Evolutionary conservation across 2,888 invertebrate genomes (phyloP).

Genomic region (Galerucella calmariensis): DNA sequence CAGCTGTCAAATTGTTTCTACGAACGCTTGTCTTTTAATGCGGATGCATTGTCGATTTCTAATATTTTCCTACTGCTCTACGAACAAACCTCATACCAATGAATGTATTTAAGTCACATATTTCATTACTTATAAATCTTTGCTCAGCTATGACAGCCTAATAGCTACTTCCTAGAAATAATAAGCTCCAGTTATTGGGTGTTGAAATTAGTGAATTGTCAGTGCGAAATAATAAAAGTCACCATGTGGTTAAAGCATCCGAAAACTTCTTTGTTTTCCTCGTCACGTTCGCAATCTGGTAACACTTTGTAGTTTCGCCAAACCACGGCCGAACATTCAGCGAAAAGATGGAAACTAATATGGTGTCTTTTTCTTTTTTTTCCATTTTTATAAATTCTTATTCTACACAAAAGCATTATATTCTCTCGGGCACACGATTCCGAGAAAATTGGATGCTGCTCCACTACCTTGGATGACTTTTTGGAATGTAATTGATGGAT

Average conservation of each 20-base stretch:
- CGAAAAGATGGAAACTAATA: slow-evolving; percentile 50
- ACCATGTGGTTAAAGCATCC: slow-evolving; percentile 47
- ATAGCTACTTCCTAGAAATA: neutral
- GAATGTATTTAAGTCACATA: neutral
- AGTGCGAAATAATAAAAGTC: slow-evolving; percentile 36
- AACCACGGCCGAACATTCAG: slow-evolving; percentile 43
- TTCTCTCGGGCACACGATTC: slow-evolving; percentile 11
- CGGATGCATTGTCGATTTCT: too few species aligned
- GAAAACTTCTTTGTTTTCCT: slow-evolving; percentile 53
- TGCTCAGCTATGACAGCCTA: neutral
- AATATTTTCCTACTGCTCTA: too few species aligned
- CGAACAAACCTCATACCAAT: too few species aligned
- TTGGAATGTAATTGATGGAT: neutral
- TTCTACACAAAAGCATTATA: slow-evolving; percentile 26
- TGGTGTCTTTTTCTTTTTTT: slow-evolving; percentile 36
- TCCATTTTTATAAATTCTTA: slow-evolving; percentile 33
- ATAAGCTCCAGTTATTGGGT: slow-evolving; percentile 22
- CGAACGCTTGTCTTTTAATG: too few species aligned
- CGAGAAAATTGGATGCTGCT: too few species aligned
- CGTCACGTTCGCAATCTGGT: slow-evolving; percentile 60
- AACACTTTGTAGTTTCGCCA: slow-evolving; percentile 57
- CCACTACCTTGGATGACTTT: neutral
- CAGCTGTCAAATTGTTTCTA: too few species aligned
- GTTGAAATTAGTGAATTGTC: slow-evolving; percentile 27
- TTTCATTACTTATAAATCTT: neutral